These are phyloP conservation scores for Ptychodera flava DNA, from an alignment of 35 echinoderm and acorn worm species.

Conservation along the genomic window DNA sequence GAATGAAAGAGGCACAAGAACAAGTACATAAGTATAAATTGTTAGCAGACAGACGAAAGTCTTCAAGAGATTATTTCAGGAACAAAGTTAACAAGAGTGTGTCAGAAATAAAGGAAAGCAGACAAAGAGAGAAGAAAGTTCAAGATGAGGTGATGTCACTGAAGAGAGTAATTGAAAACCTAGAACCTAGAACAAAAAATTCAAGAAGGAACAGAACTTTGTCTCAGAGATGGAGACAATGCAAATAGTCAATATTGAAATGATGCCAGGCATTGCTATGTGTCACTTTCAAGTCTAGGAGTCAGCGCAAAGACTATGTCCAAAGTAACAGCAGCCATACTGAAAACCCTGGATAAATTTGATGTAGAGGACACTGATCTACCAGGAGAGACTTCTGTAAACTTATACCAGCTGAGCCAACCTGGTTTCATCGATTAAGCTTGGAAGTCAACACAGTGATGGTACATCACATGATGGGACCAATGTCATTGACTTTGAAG, in stretches of 20 bases:
- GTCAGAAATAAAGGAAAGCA: neutral
- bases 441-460: constrained; percentile 26
- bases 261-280: neutral
- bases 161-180: neutral
- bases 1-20: no score
- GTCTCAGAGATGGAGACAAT: neutral
- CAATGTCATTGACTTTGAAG: constrained; percentile 9
- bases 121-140: neutral
- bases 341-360: neutral
- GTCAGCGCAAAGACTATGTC: neutral
- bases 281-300: constrained; percentile 4
- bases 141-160: neutral
- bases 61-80: no score
- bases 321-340: neutral
- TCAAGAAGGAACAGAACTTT: neutral
- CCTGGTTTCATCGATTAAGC: neutral
- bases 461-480: constrained; percentile 22
- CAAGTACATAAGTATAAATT: no score
- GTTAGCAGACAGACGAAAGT: no score
- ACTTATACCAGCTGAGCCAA: neutral
- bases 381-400: neutral
- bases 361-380: neutral
- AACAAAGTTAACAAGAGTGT: no score
- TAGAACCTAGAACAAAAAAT: neutral
- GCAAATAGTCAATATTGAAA: neutral